These are phyloP conservation scores for Chloroclysta siterata DNA, from an alignment of 2,888 invertebrate species.

Conservation along the genomic window DNA sequence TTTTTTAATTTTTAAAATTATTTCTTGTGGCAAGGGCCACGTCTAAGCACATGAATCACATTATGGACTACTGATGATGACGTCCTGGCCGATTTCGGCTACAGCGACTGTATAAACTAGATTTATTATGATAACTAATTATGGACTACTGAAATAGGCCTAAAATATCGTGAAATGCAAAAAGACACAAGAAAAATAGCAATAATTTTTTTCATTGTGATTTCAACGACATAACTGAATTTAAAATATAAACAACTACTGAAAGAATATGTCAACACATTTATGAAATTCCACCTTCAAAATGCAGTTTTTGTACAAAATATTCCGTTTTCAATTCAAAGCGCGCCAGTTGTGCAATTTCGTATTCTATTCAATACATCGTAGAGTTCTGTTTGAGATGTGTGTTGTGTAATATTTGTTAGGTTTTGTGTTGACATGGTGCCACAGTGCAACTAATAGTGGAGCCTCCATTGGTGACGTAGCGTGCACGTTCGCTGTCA, in stretches of 20 bases:
- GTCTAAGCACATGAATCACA: no score
- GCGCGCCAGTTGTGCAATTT: conserved; percentile 27
- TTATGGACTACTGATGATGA: no score
- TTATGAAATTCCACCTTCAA: conserved; percentile 22
- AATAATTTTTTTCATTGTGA: background rate
- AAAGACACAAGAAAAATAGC: background rate
- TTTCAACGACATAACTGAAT: background rate
- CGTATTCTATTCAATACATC: conserved; percentile 30
- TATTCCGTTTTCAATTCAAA: conserved; percentile 28
- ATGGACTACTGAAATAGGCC: background rate
- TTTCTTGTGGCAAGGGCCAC: no score
- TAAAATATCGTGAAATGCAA: background rate
- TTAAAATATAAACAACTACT: conserved; percentile 14
- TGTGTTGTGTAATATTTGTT: conserved; percentile 6
- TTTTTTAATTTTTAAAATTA: no score
- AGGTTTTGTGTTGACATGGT: conserved; percentile 6
- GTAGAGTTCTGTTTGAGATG: conserved; percentile 26
- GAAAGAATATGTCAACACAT: conserved; percentile 15
- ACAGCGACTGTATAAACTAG: no score
- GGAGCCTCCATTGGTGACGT: conserved; percentile 6
- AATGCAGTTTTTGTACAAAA: conserved; percentile 25
- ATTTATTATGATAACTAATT: no score
- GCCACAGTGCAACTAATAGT: conserved; percentile 5
- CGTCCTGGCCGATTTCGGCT: no score
- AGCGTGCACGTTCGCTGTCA: conserved; percentile 2